Conservation (phyloP, 2,888 invertebrate genomes). For the Hipparchia semele region DNA sequence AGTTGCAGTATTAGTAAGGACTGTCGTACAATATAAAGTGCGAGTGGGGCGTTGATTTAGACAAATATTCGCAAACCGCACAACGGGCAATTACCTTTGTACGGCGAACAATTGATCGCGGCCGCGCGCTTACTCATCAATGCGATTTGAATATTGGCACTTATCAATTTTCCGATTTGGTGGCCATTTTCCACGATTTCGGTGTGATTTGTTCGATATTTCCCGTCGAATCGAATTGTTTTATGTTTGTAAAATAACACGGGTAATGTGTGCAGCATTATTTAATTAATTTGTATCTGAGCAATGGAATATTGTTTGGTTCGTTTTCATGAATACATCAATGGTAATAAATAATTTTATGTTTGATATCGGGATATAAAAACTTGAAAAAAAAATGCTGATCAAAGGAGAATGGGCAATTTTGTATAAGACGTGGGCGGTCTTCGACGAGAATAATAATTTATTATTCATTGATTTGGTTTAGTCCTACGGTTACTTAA, state of each 20-base stretch:
- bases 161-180: slow-evolving; percentile 8
- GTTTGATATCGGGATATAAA: not conserved
- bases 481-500: too few relatives aligned
- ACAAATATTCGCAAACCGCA: slow-evolving; percentile 30
- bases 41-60: slow-evolving; percentile 25
- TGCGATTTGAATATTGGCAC: slow-evolving; percentile 22
- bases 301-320: not conserved
- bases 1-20: too few relatives aligned
- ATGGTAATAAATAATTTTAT: not conserved
- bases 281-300: not conserved
- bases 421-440: too few relatives aligned
- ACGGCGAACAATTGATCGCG: slow-evolving; percentile 23
- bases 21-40: not conserved
- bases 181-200: not conserved
- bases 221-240: not conserved
- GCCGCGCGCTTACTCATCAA: slow-evolving; percentile 18
- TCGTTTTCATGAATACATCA: not conserved
- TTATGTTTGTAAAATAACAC: not conserved
- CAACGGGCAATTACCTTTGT: slow-evolving; percentile 30
- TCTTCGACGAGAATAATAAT: too few relatives aligned
- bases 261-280: not conserved
- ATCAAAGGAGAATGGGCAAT: too few relatives aligned
- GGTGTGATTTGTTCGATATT: not conserved
- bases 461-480: too few relatives aligned
- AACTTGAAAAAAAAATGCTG: not conserved